Base-by-base conservation (phyloP, 2,888 invertebrate species). In the Thymelicus acteon region DNA sequence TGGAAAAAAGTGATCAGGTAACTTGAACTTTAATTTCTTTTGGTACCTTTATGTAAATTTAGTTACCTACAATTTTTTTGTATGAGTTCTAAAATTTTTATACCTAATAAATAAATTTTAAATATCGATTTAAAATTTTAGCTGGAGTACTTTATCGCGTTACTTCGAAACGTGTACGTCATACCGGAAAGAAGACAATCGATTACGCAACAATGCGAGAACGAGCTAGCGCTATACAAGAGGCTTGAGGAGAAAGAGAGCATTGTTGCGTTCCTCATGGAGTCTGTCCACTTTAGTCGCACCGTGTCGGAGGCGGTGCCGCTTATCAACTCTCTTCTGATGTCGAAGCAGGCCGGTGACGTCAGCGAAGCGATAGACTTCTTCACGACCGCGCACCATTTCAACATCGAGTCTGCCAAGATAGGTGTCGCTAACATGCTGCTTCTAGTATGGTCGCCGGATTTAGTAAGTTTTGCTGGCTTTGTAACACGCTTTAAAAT, bases 311-410 rank as follows among this genome's bases (percentile, higher is more conserved):
- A 92, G 64, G 92, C 94, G 0, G 88, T 94, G 49, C 94, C 94
- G 1, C 31, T 96, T n/a, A 95, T 98, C 72, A 95, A 96, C 76
- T 95, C 96, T 24, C 89, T 98, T 80, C 91, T 98, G 12, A 95
- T 96, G 85, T 96, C 97, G 0, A 95, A 95, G 75, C 95, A 95
- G 73, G 95, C 96, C 6, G 95, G 96, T 0, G 98, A 98, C 85
- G 97, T 98, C 13, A 95, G 96, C 67, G 99, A 98, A 85, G 97
- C 98, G 0, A 97, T 99, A 39, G 96, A 97, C 72, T 98, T 98
- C 84, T 97, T 99, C 78, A 97, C 97, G 0, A 95, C 96, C 0
- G 97, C 97, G 0, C 96, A 95, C 80, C 95, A 96, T 75, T 97
- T 97, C 81, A 96, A 96, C 67, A 95, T 98, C n/a, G 95, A 96